Percentiles rank a stretch among this genome's conserved stretches.
phyloP scores from a whole-genome alignment of 2,113 vertebrate genomes.

The Lepus americanus region DNA sequence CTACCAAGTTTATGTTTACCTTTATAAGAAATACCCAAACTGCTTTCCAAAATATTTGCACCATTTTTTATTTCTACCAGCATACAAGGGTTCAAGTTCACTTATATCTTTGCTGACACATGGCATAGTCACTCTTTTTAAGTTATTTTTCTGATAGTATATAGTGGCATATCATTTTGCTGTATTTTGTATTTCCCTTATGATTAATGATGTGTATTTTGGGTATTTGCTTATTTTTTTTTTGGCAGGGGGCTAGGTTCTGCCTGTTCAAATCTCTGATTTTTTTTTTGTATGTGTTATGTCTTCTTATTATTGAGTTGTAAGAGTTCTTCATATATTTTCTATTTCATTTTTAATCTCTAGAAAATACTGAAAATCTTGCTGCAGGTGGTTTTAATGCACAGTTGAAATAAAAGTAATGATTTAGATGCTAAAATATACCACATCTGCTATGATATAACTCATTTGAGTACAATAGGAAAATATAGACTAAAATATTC shows the following conservation, averaged over 20 bases:
- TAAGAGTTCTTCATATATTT: constrained; percentile 4
- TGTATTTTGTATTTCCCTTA: constrained; percentile 35
- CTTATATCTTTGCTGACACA: not conserved
- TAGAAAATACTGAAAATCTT: constrained; percentile 41
- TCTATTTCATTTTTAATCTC: not conserved
- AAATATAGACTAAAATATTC: constrained; percentile 54
- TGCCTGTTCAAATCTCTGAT: not conserved
- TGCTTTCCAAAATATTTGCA: not conserved
- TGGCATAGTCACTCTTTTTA: not conserved
- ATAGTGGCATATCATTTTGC: not conserved
- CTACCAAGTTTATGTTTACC: not conserved
- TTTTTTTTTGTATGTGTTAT: too few species aligned
- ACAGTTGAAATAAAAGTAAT: constrained; percentile 30
- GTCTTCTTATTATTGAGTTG: too few species aligned
- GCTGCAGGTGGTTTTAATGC: not conserved
- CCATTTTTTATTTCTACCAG: not conserved
- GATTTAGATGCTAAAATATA: not conserved
- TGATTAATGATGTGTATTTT: not conserved
- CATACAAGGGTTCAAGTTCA: not conserved
- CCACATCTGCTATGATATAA: not conserved
- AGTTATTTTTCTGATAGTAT: not conserved
- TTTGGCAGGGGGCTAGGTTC: not conserved
- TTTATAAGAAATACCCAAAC: constrained; percentile 2
- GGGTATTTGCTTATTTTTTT: not conserved
- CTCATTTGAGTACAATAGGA: constrained; percentile 37